Evolutionary conservation across 1,140 invertebrate genomes (phyloP), one percentile per base, ranked within the genome.

Genomic region (Bombus sibiricus): DNA sequence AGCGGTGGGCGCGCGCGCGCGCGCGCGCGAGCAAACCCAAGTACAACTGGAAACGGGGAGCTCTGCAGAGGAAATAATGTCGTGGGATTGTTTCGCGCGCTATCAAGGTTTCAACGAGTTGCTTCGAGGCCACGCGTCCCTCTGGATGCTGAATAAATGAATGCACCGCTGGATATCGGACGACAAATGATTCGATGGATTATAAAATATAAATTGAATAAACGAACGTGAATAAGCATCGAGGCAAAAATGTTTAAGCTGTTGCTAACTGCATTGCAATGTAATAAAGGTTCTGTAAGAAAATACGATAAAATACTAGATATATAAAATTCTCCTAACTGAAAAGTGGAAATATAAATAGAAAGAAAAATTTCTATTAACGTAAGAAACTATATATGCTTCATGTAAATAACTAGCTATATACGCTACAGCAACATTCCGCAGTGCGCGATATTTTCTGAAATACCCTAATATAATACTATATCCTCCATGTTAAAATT

Each of bases 11-110:
- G 53, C 34, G 53, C 34, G 47, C 34, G 53, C 34, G 53, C 34
- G 47, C 34, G 34, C 80, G 91, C 89, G 86, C 37, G 3, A 68
- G 64, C 6, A 34, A 22, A 22, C 87, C 84, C 81, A 43, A 86
- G 89, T 88, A 89, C 87, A 81, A 89, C 84, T 87, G 81, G 83
- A 83, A 72, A 86, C 57, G 41, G 77, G 77, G 66, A 71, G 81
- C 74, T 53, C 75, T 80, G 89, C 83, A 90, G 28, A 62, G 91
- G 92, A 92, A 93, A 93, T 93, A 93, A 93, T 91, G 91, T 94
- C 93, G 94, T 94, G 94, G 92, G 94, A 95, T 92, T 90, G 88
- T 87, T 90, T 84, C 75, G 91, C 83, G 91, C 91, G 91, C 90
- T 92, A 93, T 91, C 88, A 88, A 92, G 87, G 90, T 92, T 92